Conservation (phyloP, 2,888 invertebrate genomes). For the Dynastes tityus region DNA sequence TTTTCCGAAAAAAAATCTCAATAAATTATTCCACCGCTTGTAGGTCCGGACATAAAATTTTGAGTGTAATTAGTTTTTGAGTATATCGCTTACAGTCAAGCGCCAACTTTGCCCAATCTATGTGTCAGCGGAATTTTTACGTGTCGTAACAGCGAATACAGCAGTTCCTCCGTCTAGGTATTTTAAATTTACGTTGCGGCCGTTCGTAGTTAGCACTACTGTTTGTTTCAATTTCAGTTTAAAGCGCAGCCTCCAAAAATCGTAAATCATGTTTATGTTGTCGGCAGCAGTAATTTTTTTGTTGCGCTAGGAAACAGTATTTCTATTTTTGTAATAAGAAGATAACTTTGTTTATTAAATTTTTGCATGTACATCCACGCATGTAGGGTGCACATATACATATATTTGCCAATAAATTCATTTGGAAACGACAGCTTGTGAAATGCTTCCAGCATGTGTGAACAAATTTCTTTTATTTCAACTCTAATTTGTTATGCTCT, state of each 20-base stretch:
- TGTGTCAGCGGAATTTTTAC: conserved; percentile 31
- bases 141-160: conserved; percentile 11
- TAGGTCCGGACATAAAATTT: conserved; percentile 29
- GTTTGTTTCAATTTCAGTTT: conserved; percentile 37
- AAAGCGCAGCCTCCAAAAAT: conserved; percentile 27
- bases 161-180: conserved; percentile 16
- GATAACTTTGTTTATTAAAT: neutral
- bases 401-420: too few species aligned
- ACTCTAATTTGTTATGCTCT: too few species aligned
- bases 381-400: too few species aligned
- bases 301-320: neutral
- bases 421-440: too few species aligned
- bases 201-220: conserved; percentile 23
- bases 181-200: conserved; percentile 4
- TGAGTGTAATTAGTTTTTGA: conserved; percentile 28
- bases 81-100: neutral
- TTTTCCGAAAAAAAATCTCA: conserved; percentile 7
- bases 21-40: conserved; percentile 7
- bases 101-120: conserved; percentile 13
- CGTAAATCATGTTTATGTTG: conserved; percentile 30
- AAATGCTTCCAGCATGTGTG: too few species aligned
- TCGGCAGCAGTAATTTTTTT: neutral
- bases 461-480: too few species aligned
- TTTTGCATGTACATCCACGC: neutral
- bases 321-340: conserved; percentile 1